phyloP scores from a whole-genome alignment of 2,888 invertebrate genomes.

The Elegia similella region DNA sequence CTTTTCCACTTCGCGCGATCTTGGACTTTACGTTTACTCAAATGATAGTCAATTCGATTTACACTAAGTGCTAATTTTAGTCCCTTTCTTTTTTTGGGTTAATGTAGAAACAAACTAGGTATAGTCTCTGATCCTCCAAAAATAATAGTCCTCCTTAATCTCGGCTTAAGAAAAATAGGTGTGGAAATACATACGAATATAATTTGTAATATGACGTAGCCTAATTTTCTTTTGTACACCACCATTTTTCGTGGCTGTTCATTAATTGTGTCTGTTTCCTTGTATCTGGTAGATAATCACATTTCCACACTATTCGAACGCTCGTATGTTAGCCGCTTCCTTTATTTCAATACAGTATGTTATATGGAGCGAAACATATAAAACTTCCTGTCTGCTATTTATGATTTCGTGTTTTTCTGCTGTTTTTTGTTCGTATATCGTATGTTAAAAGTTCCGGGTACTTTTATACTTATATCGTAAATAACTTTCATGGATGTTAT shows the following conservation, averaged over 20 bases:
- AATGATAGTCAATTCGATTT: too few relatives aligned
- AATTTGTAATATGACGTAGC: neutral
- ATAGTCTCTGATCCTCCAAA: too few relatives aligned
- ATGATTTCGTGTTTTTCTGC: neutral
- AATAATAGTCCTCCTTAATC: too few relatives aligned
- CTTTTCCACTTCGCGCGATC: too few relatives aligned
- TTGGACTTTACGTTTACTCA: too few relatives aligned
- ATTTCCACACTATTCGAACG: slow-evolving; percentile 14
- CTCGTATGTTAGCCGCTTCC: slow-evolving; percentile 8
- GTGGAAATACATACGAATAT: neutral
- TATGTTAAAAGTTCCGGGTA: neutral
- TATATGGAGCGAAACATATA: neutral
- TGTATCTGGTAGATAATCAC: slow-evolving; percentile 16
- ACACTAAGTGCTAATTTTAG: too few relatives aligned
- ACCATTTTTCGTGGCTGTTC: slow-evolving; percentile 10
- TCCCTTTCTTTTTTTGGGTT: too few relatives aligned
- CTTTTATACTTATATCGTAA: neutral
- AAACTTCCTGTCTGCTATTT: neutral
- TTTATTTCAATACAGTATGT: slow-evolving; percentile 15
- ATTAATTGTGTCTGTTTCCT: slow-evolving; percentile 17
- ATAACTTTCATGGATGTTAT: neutral
- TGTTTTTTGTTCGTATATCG: neutral
- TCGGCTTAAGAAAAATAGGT: neutral
- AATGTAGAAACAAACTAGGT: too few relatives aligned
- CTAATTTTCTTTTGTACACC: slow-evolving; percentile 10